Evolutionary conservation across 2,797 vertebrate species (phyloP), one percentile per base, ranked within the genome.

Genomic region (Lagocephalus sceleratus): DNA sequence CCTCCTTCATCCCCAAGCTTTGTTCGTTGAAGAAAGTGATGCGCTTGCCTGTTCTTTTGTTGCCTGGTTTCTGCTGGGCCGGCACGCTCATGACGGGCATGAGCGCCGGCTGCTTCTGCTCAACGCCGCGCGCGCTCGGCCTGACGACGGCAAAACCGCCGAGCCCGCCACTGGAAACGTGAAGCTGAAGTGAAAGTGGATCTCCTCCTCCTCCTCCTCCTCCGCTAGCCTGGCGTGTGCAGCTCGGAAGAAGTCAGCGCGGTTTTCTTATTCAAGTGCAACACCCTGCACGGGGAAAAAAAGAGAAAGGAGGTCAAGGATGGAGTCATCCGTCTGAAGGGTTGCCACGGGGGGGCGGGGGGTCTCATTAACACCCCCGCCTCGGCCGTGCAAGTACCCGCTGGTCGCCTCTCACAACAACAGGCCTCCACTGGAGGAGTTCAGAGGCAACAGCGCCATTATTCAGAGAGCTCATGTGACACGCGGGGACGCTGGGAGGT

Each of bases 81-180:
- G 95, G 96, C 79, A 96, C 89, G 83, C 94, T 98, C 97, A 98
- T 99, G 91, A 85, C 94, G 79, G 69, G 88, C 90, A 91, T 90
- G 79, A 85, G 29, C 71, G 55, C 22, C 45, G 41, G 66, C 50
- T n/a, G 45, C 60, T 23, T 29, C 21, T 55, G 54, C 17, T 60
- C 64, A 51, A 65, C 52, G 32, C 32, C 7, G 29, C 8, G 29
- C 29, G 11, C 9, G 7, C 29, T 11, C 8, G 4, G 32, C 14
- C 12, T 10, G 32, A 40, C 6, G 17, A 22, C 41, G 8, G 35
- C 8, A 12, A 38, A 44, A 53, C 57, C 66, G 2, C 32, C 32
- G 5, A 14, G 32, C 12, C 32, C 32, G 8, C 29, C 29, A 8
- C 29, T 29, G 29, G 29, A 29, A 29, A 11, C 11, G 29, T 11